These are phyloP conservation scores for Netelia melanura DNA, from an alignment of 2,888 invertebrate genomes.

Conservation along the genomic window DNA sequence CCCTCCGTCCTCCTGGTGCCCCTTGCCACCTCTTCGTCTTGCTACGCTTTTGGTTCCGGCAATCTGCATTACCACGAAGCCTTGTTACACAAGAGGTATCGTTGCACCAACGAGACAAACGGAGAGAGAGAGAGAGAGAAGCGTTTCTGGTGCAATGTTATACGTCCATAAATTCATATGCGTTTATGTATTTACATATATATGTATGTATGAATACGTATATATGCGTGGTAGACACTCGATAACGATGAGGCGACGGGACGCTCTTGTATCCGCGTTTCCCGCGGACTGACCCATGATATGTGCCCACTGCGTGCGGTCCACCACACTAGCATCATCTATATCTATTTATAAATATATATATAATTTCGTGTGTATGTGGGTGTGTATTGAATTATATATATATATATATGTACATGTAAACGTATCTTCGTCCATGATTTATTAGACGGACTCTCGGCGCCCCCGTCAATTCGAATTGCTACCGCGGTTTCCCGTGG, in stretches of 20 bases:
- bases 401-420: not conserved
- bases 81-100: conserved; percentile 57
- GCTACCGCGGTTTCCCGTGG: conserved; percentile 64
- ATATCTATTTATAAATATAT: not conserved
- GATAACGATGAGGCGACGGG: conserved; percentile 29
- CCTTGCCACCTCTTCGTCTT: not conserved
- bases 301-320: conserved; percentile 23
- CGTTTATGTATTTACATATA: conserved; percentile 4
- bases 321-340: conserved; percentile 24
- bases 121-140: too few relatives aligned
- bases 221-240: not conserved
- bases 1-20: not conserved
- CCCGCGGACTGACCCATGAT: conserved; percentile 21
- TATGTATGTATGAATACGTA: not conserved
- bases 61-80: conserved; percentile 61
- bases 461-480: conserved; percentile 65
- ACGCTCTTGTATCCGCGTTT: conserved; percentile 18
- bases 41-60: conserved; percentile 46
- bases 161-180: not conserved
- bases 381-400: not conserved
- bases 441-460: conserved; percentile 71
- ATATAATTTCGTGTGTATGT: not conserved
- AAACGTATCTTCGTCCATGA: conserved; percentile 68
- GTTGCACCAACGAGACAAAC: conserved; percentile 31
- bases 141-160: conserved; percentile 16